These are phyloP conservation scores for Lonchura striata DNA, from an alignment of 2,113 vertebrate species.

Conservation along the genomic window DNA sequence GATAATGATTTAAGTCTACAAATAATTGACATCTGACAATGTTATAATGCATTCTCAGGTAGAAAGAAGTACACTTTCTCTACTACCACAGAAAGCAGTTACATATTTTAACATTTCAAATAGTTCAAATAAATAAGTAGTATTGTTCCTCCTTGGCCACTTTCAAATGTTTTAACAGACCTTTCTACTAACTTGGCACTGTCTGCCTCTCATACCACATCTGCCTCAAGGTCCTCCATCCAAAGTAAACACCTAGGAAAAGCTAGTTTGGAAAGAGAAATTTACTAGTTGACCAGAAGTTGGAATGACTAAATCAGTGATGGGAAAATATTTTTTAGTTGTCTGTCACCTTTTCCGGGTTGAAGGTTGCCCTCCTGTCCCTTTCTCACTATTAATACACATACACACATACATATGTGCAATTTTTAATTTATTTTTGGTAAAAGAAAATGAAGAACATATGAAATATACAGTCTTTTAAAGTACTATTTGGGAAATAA, in stretches of 20 bases:
- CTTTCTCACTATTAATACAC: neutral
- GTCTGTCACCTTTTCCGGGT: conserved; percentile 25
- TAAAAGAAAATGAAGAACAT: neutral
- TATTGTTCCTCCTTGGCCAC: neutral
- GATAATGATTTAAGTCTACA: neutral
- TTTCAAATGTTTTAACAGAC: conserved; percentile 1
- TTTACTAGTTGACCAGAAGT: conserved; percentile 17
- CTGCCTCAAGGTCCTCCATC: conserved; percentile 10
- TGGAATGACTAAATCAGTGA: conserved; percentile 24
- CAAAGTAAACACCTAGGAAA: conserved; percentile 60
- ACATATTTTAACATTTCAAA: neutral
- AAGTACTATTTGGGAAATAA: neutral
- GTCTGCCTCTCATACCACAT: neutral
- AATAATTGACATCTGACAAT: neutral
- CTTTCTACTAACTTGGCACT: conserved; percentile 45
- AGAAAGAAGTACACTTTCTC: neutral
- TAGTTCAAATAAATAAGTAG: neutral
- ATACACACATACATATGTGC: neutral
- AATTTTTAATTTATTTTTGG: neutral
- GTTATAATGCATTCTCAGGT: neutral
- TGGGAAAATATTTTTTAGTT: conserved; percentile 35
- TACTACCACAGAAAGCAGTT: neutral
- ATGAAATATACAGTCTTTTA: neutral
- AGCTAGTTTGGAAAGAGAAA: conserved; percentile 23
- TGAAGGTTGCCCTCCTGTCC: neutral